These are phyloP conservation scores for Pogoniulus pusillus DNA, from an alignment of 2,797 vertebrate species.

Conservation along the genomic window DNA sequence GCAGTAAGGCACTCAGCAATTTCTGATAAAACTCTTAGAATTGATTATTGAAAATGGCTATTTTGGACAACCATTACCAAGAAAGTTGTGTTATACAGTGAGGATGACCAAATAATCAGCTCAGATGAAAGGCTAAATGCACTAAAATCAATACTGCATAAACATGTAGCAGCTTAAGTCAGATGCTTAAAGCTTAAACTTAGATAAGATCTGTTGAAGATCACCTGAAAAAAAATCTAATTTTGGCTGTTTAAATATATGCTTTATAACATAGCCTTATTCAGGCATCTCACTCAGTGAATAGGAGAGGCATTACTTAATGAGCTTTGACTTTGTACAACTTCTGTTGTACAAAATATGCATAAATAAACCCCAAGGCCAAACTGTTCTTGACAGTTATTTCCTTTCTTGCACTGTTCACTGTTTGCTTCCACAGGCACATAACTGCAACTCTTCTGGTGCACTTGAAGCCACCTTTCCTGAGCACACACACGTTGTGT, in stretches of 20 bases:
- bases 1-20: not conserved
- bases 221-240: not conserved
- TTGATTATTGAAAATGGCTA: not conserved
- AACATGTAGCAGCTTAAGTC: not conserved
- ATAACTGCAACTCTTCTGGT: not conserved
- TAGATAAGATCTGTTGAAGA: not conserved
- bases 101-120: not conserved
- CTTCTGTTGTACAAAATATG: not conserved
- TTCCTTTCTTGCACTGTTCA: not conserved
- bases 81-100: not conserved
- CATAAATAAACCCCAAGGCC: not conserved
- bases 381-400: not conserved
- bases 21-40: not conserved
- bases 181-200: not conserved
- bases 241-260: not conserved
- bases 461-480: not conserved
- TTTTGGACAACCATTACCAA: constrained; percentile 10
- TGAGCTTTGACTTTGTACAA: not conserved
- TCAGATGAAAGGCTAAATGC: not conserved
- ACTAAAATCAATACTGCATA: not conserved
- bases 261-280: not conserved
- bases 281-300: not conserved
- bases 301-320: not conserved
- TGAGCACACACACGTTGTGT: not conserved
- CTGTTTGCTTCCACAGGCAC: not conserved